These are phyloP conservation scores for Siniperca knerii DNA, from an alignment of 2,113 vertebrate genomes.

Conservation along the genomic window DNA sequence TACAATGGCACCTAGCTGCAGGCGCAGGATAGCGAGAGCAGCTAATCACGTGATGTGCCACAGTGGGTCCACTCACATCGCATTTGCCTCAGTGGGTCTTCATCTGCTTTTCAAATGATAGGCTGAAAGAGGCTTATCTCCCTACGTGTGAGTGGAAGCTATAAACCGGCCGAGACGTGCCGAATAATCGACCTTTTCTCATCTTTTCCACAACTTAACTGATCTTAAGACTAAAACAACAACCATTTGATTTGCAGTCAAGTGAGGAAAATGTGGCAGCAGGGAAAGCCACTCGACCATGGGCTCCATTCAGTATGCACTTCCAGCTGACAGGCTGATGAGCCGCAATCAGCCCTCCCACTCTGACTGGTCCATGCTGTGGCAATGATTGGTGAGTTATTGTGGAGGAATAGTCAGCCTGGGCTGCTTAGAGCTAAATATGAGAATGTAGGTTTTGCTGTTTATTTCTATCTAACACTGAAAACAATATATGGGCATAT, in stretches of 20 bases:
- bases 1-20: conserved; percentile 40
- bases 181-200: conserved; percentile 36
- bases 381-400: conserved; percentile 44
- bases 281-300: conserved; percentile 46
- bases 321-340: conserved; percentile 65
- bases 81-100: conserved; percentile 17
- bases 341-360: conserved; percentile 60
- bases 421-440: conserved; percentile 1
- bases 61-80: conserved; percentile 3
- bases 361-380: conserved; percentile 44
- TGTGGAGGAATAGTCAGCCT: conserved; percentile 3
- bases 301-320: conserved; percentile 29
- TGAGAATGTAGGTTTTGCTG: neutral
- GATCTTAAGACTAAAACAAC: conserved; percentile 57
- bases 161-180: conserved; percentile 21
- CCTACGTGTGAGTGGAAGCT: conserved; percentile 23
- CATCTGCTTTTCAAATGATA: conserved; percentile 49
- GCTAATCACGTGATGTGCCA: conserved; percentile 17
- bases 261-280: conserved; percentile 50
- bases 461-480: neutral
- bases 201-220: conserved; percentile 51
- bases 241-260: conserved; percentile 56
- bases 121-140: too few species aligned
- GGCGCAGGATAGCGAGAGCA: conserved; percentile 23
- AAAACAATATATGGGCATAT: neutral